Percentiles rank a stretch among this genome's conserved stretches.
These are phyloP conservation scores for Lithobius niger DNA, from an alignment of 1,140 invertebrate genomes.

Conservation along the genomic window DNA sequence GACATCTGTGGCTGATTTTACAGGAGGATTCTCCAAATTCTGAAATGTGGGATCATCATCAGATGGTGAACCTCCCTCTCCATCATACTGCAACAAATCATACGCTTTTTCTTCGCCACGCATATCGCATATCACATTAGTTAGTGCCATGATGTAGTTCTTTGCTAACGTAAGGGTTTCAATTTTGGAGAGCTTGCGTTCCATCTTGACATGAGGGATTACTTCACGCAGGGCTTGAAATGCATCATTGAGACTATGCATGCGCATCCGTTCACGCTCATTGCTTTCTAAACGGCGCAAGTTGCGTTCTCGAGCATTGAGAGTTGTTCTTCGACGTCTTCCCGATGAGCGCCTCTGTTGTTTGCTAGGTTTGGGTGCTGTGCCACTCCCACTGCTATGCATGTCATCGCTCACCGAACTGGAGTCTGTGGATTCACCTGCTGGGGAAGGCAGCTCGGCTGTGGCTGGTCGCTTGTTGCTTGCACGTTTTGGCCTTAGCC, in stretches of 20 bases:
- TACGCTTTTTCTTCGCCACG: constrained; percentile 51
- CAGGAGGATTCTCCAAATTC: background rate
- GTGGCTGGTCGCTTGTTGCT: background rate
- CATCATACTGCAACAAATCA: constrained; percentile 22
- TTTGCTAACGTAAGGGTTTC: constrained; percentile 75
- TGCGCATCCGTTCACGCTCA: constrained; percentile 70
- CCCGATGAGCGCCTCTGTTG: constrained; percentile 10
- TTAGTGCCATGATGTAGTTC: constrained; percentile 80
- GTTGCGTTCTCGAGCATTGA: constrained; percentile 64
- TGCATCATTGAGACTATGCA: constrained; percentile 77
- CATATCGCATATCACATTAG: constrained; percentile 72
- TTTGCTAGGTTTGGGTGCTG: background rate
- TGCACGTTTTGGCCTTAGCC: background rate
- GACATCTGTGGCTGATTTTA: background rate
- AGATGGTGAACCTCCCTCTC: constrained; percentile 7
- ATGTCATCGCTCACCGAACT: constrained; percentile 19
- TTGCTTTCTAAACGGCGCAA: constrained; percentile 68
- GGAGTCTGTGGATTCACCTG: constrained; percentile 18
- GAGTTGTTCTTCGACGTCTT: constrained; percentile 48
- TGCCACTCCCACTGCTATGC: constrained; percentile 32
- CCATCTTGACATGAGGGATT: constrained; percentile 73
- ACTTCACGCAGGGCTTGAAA: constrained; percentile 76
- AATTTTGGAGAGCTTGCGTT: constrained; percentile 70
- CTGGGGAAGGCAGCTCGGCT: background rate
- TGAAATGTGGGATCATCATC: constrained; percentile 18